These are phyloP conservation scores for Drosophila virilis DNA, from an alignment of 1,140 invertebrate genomes.

Conservation along the genomic window DNA sequence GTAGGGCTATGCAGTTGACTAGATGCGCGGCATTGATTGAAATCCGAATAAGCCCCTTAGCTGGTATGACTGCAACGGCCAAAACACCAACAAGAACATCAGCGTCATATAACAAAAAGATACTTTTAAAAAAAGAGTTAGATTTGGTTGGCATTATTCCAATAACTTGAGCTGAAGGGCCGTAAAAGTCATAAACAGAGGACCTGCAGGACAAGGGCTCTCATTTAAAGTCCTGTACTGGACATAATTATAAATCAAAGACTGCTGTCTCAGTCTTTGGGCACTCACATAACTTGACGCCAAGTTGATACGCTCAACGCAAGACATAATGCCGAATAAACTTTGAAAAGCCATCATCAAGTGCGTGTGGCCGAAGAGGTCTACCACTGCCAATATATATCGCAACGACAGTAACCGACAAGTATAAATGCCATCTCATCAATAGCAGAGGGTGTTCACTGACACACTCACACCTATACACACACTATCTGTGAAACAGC, in stretches of 20 bases:
- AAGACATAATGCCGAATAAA: slow-evolving; percentile 29
- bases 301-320: slow-evolving; percentile 62
- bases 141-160: neutral
- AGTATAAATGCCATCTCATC: slow-evolving; percentile 47
- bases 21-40: neutral
- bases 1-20: neutral
- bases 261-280: neutral
- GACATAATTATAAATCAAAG: slow-evolving; percentile 10
- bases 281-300: slow-evolving; percentile 75
- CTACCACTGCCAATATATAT: no score
- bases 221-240: neutral
- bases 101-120: neutral
- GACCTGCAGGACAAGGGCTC: neutral
- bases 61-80: neutral
- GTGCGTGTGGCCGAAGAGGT: no score
- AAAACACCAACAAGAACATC: neutral
- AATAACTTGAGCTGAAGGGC: neutral
- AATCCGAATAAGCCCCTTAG: neutral
- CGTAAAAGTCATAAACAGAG: neutral
- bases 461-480: slow-evolving; percentile 22
- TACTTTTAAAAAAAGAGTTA: neutral
- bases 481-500: no score
- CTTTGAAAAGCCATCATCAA: no score
- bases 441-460: no score
- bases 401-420: no score